phyloP scores from a whole-genome alignment of 2,113 vertebrate genomes.

The Epinephelus cyanopodus region DNA sequence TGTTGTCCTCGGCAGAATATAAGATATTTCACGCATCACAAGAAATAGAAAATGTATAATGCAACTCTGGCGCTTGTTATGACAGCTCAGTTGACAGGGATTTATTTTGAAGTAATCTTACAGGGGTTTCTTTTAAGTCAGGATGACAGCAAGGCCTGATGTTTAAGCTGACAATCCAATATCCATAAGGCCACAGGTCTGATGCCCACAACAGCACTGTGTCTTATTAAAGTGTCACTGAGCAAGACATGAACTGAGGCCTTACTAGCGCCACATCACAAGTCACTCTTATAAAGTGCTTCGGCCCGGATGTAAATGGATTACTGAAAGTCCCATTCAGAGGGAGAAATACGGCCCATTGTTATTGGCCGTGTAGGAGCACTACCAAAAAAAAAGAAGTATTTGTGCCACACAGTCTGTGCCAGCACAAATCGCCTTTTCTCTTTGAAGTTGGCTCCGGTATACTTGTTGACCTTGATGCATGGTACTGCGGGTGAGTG shows the following conservation, averaged over 20 bases:
- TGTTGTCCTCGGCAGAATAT: not conserved
- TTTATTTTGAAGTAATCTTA: constrained; percentile 37
- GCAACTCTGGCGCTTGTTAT: constrained; percentile 1
- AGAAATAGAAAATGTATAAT: not conserved
- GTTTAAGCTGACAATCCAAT: constrained; percentile 37
- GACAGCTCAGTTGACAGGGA: constrained; percentile 30
- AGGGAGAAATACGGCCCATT: constrained; percentile 39
- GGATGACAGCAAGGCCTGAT: not conserved
- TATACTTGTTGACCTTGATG: constrained; percentile 56
- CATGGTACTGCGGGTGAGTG: constrained; percentile 16
- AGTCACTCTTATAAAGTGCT: constrained; percentile 44
- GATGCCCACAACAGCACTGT: constrained; percentile 22
- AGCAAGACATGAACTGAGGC: constrained; percentile 22
- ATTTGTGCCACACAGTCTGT: constrained; percentile 46
- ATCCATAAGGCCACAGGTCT: constrained; percentile 33
- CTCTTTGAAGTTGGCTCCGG: constrained; percentile 62
- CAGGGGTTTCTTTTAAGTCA: constrained; percentile 13
- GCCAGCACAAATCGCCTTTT: constrained; percentile 56
- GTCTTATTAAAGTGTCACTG: constrained; percentile 43
- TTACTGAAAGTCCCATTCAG: constrained; percentile 51
- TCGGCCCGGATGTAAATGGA: constrained; percentile 45
- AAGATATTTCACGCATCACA: constrained; percentile 12
- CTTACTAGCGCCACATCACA: constrained; percentile 18
- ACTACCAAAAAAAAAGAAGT: constrained; percentile 41
- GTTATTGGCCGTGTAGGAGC: constrained; percentile 46